Percentiles rank a stretch among this genome's conserved stretches.
These are phyloP conservation scores for Lasioglossum oenotherae DNA, from an alignment of 2,888 invertebrate genomes.

Conservation along the genomic window DNA sequence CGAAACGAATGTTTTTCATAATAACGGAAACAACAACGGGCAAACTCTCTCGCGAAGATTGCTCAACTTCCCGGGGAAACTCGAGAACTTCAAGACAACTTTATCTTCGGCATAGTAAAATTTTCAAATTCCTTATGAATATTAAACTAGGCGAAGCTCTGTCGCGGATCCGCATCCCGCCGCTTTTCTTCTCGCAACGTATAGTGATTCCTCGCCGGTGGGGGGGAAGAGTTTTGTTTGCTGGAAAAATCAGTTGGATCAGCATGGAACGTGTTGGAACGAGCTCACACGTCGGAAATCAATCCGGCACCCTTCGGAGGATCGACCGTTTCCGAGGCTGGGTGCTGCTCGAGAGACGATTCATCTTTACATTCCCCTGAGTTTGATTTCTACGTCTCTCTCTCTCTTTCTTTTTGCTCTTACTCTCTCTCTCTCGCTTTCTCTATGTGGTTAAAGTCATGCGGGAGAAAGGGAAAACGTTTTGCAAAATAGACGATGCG, in stretches of 20 bases:
- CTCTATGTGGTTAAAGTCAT: conserved; percentile 27
- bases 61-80: background rate
- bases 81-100: background rate
- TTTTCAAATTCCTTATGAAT: background rate
- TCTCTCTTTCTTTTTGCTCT: conserved; percentile 11
- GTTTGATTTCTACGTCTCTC: conserved; percentile 66
- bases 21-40: background rate
- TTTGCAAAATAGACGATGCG: conserved; percentile 63
- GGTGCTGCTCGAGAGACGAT: conserved; percentile 59
- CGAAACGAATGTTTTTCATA: background rate
- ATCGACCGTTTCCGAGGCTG: conserved; percentile 43
- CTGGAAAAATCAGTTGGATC: conserved; percentile 6
- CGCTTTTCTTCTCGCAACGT: background rate
- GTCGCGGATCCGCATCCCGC: background rate
- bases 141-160: background rate
- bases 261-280: conserved; percentile 33
- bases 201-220: background rate
- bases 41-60: background rate
- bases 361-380: conserved; percentile 70
- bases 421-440: conserved; percentile 11
- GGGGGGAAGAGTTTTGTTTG: background rate
- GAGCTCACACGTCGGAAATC: conserved; percentile 36
- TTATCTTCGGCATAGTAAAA: background rate
- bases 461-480: conserved; percentile 48
- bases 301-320: conserved; percentile 38